These are phyloP conservation scores for Sorex maritimensis DNA, from an alignment of 2,797 vertebrate genomes.

Conservation along the genomic window DNA sequence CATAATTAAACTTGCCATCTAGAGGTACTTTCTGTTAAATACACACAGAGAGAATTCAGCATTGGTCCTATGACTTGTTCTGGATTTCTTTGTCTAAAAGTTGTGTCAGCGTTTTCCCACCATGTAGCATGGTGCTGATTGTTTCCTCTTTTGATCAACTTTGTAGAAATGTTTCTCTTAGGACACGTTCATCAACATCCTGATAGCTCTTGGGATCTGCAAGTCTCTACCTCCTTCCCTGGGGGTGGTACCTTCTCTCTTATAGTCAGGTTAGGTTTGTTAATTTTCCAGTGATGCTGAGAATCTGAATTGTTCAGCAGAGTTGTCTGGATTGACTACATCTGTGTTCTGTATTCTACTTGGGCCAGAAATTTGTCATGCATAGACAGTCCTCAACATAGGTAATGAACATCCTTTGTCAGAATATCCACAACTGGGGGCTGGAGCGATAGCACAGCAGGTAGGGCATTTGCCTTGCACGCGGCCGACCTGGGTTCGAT, in stretches of 20 bases:
- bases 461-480: too few relatives aligned
- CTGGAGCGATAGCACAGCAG: too few relatives aligned
- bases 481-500: too few relatives aligned
- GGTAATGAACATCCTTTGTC: neutral
- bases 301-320: neutral
- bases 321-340: neutral
- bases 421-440: neutral
- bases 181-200: neutral
- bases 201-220: neutral
- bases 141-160: constrained; percentile 9
- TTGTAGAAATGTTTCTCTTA: neutral
- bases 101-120: neutral
- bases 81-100: neutral
- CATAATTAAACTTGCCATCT: constrained; percentile 8
- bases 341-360: neutral
- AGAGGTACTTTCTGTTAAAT: constrained; percentile 28
- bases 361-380: constrained; percentile 15
- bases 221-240: neutral
- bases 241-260: neutral
- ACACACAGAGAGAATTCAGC: neutral
- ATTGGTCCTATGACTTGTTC: neutral
- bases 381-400: neutral
- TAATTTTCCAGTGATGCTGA: neutral
- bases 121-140: neutral
- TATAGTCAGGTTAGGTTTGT: neutral